Base-by-base conservation (phyloP, 2,888 invertebrate species). In the Cynaeus angustus region DNA sequence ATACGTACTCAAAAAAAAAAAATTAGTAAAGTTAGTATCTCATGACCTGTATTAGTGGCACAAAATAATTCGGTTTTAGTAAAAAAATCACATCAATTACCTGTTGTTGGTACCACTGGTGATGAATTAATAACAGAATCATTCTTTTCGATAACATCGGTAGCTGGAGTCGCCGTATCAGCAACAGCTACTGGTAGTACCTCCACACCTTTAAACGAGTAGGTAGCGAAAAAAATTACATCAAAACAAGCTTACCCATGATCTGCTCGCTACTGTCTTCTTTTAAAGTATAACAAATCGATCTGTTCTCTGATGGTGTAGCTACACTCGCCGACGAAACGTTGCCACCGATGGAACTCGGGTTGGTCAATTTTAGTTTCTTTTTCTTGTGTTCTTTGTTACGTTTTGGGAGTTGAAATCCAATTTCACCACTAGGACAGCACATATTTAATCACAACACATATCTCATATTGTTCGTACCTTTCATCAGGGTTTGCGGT, bases 311-410 rank as follows among this genome's bases (percentile, higher is more conserved):
- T 38, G 72, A 55, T 6, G 77, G 45, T 7, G 73, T 64, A 7
- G 72, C 61, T 9, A 69, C 50, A 12, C 66, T 59, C 12, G 21
- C 69, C 33, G 70, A 68, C 21, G 72, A 66, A 38, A 73, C 66
- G 26, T 26, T 73, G 5, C 68, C 14, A 68, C 53, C 10, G n/a
- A n/a, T n/a, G n/a, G n/a, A n/a, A 66, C 71, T 66, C n/a, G n/a
- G n/a, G 66, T 71, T 76, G 8, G 79, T 74, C 16, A 82, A 77
- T 75, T 88, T 85, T 50, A 83, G 80, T 77, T 89, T 90, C 80
- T 89, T 90, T 81, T 90, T 90, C 83, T 90, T 91, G 75, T 87
- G 82, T 10, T 89, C 89, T 81, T 90, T 90, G 74, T 80, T 82
- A 55, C 87, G 86, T 79, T 89, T 89, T 66, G 87, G 87, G 59